These are phyloP conservation scores for Digitonthophagus gazella DNA, from an alignment of 2,888 invertebrate species.

Conservation along the genomic window DNA sequence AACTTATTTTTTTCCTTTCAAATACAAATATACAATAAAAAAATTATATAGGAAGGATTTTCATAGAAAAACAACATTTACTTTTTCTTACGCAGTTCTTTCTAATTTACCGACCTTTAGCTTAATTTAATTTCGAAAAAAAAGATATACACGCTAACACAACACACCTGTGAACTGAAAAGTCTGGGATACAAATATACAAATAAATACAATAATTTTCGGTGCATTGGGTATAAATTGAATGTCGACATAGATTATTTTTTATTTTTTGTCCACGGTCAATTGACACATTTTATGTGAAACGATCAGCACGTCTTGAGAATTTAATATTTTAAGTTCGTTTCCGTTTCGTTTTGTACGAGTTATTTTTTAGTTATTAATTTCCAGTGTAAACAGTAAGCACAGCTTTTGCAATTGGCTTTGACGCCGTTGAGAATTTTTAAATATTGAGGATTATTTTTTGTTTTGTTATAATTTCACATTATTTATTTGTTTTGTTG, in stretches of 20 bases:
- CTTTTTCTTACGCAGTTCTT: neutral
- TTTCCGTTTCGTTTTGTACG: neutral
- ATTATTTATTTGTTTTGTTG: constrained; percentile 3
- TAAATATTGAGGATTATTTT: neutral
- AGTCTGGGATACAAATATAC: neutral
- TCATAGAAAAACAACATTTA: neutral
- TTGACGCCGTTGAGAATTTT: neutral
- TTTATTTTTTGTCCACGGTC: neutral
- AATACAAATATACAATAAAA: neutral
- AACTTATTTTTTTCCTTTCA: too few relatives aligned
- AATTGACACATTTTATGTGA: neutral
- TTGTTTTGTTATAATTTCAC: neutral
- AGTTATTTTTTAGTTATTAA: neutral
- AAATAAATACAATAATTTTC: neutral
- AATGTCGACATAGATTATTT: neutral
- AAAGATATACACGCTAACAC: neutral
- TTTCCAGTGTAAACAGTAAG: constrained; percentile 1
- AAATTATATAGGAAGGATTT: neutral
- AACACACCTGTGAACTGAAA: neutral
- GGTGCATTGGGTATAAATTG: neutral
- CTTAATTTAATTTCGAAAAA: neutral
- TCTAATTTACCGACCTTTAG: neutral
- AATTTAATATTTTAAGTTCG: neutral
- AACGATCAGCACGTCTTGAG: neutral
- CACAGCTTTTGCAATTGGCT: constrained; percentile 15